These are phyloP conservation scores for Pluvianellus socialis DNA, from an alignment of 2,113 vertebrate genomes.

Conservation along the genomic window DNA sequence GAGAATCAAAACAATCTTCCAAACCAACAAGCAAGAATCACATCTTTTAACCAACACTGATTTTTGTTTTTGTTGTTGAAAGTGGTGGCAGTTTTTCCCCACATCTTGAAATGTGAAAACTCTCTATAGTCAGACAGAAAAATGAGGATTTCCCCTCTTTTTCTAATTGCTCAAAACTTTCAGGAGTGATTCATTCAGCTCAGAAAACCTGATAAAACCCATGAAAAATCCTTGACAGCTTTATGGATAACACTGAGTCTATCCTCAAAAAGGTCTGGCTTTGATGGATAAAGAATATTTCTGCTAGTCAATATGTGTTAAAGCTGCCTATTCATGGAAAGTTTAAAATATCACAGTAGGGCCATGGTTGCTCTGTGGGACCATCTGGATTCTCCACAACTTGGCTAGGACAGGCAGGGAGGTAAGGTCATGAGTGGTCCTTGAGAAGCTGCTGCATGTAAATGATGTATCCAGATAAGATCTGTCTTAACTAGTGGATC, in stretches of 20 bases:
- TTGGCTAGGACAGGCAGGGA: neutral
- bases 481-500: neutral
- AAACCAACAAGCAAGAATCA: neutral
- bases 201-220: constrained; percentile 14
- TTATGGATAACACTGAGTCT: neutral
- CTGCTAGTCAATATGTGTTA: neutral
- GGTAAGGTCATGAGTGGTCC: neutral
- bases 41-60: neutral
- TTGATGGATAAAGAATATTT: neutral
- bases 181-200: neutral
- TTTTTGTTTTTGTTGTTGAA: neutral
- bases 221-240: neutral
- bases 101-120: neutral
- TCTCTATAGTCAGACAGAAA: neutral
- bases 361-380: neutral
- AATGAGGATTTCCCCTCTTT: neutral
- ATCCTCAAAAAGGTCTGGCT: neutral
- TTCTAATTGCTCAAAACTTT: neutral
- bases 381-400: neutral
- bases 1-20: neutral
- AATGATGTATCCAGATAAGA: neutral
- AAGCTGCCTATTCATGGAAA: neutral
- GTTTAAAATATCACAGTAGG: neutral
- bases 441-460: neutral
- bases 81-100: neutral